A percentile compares a stretch with the other conserved stretches of the same genome.
Evolutionary conservation across 2,113 vertebrate species (phyloP).

Genomic region (Bucco capensis): DNA sequence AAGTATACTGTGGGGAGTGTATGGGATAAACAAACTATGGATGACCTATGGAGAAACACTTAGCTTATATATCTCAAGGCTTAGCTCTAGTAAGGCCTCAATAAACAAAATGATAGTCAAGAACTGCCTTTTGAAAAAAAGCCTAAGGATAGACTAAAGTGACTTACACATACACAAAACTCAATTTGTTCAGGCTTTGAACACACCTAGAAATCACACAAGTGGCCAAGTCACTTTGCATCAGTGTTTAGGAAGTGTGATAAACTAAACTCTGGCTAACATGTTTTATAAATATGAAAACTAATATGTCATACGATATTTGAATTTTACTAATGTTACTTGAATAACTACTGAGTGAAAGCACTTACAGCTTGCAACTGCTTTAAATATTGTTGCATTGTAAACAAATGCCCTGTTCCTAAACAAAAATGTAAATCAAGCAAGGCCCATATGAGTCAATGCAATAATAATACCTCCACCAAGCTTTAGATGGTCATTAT

Average conservation of each 20-base stretch:
- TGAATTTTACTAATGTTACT: conserved; percentile 8
- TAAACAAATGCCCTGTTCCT: conserved; percentile 19
- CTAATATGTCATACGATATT: background rate
- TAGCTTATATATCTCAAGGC: background rate
- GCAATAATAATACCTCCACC: conserved; percentile 28
- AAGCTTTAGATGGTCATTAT: conserved; percentile 43
- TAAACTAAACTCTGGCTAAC: background rate
- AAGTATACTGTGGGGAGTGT: background rate
- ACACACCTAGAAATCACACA: background rate
- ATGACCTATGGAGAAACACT: background rate
- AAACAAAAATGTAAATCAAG: conserved; percentile 17
- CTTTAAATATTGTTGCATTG: conserved; percentile 14
- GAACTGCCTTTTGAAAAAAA: background rate
- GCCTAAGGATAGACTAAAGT: background rate
- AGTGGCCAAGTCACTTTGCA: background rate
- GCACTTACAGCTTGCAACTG: background rate
- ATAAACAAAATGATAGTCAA: background rate
- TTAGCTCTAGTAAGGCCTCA: background rate
- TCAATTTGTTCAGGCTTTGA: background rate
- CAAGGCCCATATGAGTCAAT: background rate
- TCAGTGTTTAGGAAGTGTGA: background rate
- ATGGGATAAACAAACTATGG: background rate
- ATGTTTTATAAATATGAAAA: background rate
- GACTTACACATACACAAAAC: background rate
- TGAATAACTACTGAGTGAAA: conserved; percentile 30